phyloP scores from a whole-genome alignment of 2,797 vertebrate species.

The Chaetodon trifasciatus region DNA sequence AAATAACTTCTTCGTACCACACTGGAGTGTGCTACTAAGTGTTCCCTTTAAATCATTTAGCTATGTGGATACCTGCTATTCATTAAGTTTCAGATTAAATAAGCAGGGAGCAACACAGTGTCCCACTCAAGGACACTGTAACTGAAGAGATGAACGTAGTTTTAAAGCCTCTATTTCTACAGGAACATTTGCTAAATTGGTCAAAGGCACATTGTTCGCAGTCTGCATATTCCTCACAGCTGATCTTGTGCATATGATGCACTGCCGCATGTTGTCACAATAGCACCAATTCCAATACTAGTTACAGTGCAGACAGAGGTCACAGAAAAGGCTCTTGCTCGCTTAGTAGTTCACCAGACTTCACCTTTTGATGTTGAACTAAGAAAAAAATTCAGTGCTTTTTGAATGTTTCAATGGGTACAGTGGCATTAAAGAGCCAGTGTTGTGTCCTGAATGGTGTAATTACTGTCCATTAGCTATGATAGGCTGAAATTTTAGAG shows the following conservation, averaged over 20 bases:
- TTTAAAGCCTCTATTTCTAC: background rate
- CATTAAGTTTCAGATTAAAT: conserved; percentile 9
- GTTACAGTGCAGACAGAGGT: conserved; percentile 2
- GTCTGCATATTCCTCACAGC: background rate
- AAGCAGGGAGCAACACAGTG: background rate
- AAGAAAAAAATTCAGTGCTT: background rate
- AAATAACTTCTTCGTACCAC: background rate
- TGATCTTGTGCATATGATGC: background rate
- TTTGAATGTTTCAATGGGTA: conserved; percentile 17
- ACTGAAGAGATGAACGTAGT: background rate
- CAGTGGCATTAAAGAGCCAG: conserved; percentile 24
- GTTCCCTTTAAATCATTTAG: background rate
- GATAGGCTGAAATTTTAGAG: conserved; percentile 43
- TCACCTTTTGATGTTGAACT: conserved; percentile 22
- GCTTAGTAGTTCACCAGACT: conserved; percentile 17
- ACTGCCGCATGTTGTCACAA: background rate
- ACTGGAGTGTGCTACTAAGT: background rate
- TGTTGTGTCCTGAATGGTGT: conserved; percentile 46
- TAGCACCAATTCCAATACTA: background rate
- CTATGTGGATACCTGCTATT: background rate
- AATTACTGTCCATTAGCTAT: conserved; percentile 63
- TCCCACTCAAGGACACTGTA: background rate
- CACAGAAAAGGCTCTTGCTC: background rate
- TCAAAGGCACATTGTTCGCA: too few relatives aligned
- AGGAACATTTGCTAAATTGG: background rate